A percentile compares a stretch with the other conserved stretches of the same genome.
phyloP scores from a whole-genome alignment of 2,888 invertebrate species.

The Nasonia oneida region DNA sequence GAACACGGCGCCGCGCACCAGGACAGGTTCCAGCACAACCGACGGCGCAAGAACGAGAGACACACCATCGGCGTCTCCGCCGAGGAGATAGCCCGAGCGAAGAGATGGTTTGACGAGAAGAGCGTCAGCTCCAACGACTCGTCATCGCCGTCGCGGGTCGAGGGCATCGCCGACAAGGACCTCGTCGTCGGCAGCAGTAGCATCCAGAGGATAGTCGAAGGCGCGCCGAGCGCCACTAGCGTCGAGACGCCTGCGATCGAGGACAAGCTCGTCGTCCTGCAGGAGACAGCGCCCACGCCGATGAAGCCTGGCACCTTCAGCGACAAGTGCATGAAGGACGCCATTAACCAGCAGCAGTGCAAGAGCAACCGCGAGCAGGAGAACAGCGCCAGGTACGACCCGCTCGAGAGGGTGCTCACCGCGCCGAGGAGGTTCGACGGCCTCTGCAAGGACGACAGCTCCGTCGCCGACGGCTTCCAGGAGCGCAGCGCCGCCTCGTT shows the following conservation, averaged over 20 bases:
- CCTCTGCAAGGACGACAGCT: slow-evolving; percentile 62
- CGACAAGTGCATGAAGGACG: slow-evolving; percentile 76
- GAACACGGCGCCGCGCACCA: background rate
- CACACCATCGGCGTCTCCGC: slow-evolving; percentile 92
- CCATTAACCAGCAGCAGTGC: slow-evolving; percentile 76
- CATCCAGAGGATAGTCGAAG: slow-evolving; percentile 19
- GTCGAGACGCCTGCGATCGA: too few relatives aligned
- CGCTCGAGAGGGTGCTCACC: background rate
- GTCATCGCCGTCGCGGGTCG: background rate
- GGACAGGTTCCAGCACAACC: slow-evolving; percentile 51
- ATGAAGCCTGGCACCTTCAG: slow-evolving; percentile 7
- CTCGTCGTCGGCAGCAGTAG: background rate
- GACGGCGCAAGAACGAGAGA: slow-evolving; percentile 84
- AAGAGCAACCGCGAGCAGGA: slow-evolving; percentile 42
- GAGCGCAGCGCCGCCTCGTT: slow-evolving; percentile 56
- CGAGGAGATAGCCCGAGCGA: slow-evolving; percentile 89
- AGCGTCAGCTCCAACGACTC: slow-evolving; percentile 3
- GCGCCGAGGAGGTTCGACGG: slow-evolving; percentile 39
- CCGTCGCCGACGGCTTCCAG: slow-evolving; percentile 49
- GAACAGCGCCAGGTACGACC: slow-evolving; percentile 56
- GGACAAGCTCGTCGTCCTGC: too few relatives aligned
- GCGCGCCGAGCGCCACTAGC: background rate
- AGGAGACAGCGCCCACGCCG: background rate
- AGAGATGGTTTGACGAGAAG: slow-evolving; percentile 84
- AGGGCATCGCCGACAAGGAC: background rate